Conservation (phyloP, 2,888 invertebrate genomes). For the Drosophila testacea region DNA sequence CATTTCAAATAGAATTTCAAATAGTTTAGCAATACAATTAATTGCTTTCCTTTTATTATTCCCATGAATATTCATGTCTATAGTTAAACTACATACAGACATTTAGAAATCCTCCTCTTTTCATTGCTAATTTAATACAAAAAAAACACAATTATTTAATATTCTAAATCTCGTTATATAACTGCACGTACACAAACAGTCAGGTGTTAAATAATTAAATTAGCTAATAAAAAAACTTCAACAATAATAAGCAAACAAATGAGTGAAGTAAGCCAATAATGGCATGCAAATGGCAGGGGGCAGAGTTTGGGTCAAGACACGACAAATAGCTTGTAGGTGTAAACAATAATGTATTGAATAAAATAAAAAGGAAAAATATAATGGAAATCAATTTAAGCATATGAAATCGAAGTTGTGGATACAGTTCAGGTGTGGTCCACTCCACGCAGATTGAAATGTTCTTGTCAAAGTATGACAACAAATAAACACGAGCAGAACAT, state of each 20-base stretch:
- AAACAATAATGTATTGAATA: conserved; percentile 28
- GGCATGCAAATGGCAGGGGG: conserved; percentile 12
- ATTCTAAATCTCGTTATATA: conserved; percentile 3
- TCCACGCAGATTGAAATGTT: conserved; percentile 71
- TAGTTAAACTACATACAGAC: conserved; percentile 17
- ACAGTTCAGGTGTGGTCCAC: conserved; percentile 68
- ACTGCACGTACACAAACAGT: conserved; percentile 1
- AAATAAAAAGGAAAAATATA: conserved; percentile 12
- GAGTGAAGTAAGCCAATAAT: conserved; percentile 41
- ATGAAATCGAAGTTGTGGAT: conserved; percentile 21
- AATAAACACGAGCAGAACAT: conserved; percentile 29
- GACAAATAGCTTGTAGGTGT: conserved; percentile 42
- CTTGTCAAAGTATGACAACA: conserved; percentile 57
- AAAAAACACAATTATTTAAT: conserved; percentile 6
- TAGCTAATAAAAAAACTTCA: conserved; percentile 27
- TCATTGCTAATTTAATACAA: conserved; percentile 3
- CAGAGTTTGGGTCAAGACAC: conserved; percentile 12
- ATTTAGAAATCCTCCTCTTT: not conserved
- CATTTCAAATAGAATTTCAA: not conserved
- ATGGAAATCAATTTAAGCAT: conserved; percentile 23
- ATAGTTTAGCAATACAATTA: conserved; percentile 15
- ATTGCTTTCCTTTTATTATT: conserved; percentile 12
- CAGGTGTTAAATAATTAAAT: conserved; percentile 39
- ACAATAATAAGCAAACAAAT: conserved; percentile 36
- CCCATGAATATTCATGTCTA: conserved; percentile 21